Evolutionary conservation across 2,888 invertebrate species (phyloP).

Genomic region (Serripes groenlandicus): DNA sequence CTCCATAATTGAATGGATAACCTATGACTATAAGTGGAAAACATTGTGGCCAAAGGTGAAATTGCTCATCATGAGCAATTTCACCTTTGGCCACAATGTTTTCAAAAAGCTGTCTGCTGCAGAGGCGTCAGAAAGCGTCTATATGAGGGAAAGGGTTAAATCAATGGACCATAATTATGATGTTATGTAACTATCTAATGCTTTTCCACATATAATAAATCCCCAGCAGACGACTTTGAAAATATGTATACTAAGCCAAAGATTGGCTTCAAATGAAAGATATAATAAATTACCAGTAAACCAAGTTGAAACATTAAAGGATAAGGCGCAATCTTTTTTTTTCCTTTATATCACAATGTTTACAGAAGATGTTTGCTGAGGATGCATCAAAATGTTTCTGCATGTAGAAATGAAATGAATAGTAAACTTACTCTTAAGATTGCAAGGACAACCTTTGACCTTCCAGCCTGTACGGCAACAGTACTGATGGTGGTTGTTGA

Average conservation of each 20-base stretch:
- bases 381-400: too few relatives aligned
- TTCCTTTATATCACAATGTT: too few relatives aligned
- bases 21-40: background rate
- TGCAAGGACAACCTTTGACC: slow-evolving; percentile 94
- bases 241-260: too few relatives aligned
- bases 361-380: too few relatives aligned
- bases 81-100: background rate
- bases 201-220: background rate
- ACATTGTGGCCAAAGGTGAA: background rate
- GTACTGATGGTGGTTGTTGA: slow-evolving; percentile 93
- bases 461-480: slow-evolving; percentile 95
- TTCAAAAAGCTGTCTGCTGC: too few relatives aligned
- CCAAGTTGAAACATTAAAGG: too few relatives aligned
- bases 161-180: background rate
- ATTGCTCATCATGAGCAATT: background rate
- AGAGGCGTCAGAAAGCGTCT: too few relatives aligned
- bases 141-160: background rate
- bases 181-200: background rate
- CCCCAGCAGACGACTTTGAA: background rate
- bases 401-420: too few relatives aligned
- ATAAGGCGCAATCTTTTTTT: too few relatives aligned
- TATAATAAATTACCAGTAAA: background rate
- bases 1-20: background rate
- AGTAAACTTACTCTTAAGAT: slow-evolving; percentile 93
- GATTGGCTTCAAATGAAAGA: too few relatives aligned